Evolutionary conservation across 2,888 invertebrate genomes (phyloP), one percentile per base, ranked within the genome.

Genomic region (Drosophila rellima): DNA sequence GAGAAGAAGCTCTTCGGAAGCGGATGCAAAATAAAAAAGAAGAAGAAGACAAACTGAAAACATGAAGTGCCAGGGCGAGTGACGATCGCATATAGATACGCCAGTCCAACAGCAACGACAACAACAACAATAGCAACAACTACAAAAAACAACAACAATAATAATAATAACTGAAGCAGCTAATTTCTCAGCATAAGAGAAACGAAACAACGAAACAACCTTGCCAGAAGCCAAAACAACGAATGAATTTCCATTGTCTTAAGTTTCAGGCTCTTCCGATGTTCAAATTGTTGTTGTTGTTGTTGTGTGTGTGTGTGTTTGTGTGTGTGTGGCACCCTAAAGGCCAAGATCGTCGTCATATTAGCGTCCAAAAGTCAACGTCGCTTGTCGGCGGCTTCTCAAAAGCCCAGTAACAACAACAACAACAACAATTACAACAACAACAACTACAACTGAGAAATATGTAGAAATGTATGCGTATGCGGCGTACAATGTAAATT

Each of bases 281-380:
- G 70, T 45, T 68, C 61, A 31, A 52, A 26, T 70, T 71, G 68
- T 54, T 70, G 67, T 57, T 26, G 59, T 35, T 40, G 35, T n/a
- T 13, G 6, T 33, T 33, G 40, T 40, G n/a, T 40, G 35, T 17
- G 33, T 17, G 33, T 18, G 35, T 47, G 35, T 48, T 31, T n/a
- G 45, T 40, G 17, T 39, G 40, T 31, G 44, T 63, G 40, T 51
- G 80, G 80, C 83, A 86, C 89, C 82, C 82, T 70, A 89, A 89
- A 86, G 90, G 88, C 85, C 85, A 86, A 89, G 90, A 86, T 89
- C 82, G 89, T 88, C 82, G 78, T 88, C 90, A 89, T 88, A 85
- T 89, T 85, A 85, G 68, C 86, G 86, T 89, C 87, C 87, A 87
- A 88, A 83, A 83, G 84, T 84, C 82, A 88, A 82, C 84, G 74